A percentile compares a stretch with the other conserved stretches of the same genome.
phyloP scores from a whole-genome alignment of 2,113 vertebrate species.

The Brachypteracias leptosomus region DNA sequence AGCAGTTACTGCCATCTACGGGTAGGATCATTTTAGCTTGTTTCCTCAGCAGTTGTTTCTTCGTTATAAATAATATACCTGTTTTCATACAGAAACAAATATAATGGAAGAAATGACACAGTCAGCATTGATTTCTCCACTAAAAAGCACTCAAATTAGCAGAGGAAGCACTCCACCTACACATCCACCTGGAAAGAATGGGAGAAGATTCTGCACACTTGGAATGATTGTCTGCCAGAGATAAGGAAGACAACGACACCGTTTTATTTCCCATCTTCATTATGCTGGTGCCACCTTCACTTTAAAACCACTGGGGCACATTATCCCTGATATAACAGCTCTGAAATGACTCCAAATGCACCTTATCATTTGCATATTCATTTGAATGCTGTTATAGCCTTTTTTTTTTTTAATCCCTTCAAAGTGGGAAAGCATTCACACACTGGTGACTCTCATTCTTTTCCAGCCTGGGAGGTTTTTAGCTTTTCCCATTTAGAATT shows the following conservation, averaged over 20 bases:
- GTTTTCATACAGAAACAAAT: neutral
- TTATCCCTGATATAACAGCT: neutral
- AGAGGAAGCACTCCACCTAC: neutral
- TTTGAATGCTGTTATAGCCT: neutral
- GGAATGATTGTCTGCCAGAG: neutral
- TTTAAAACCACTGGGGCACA: neutral
- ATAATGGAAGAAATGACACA: neutral
- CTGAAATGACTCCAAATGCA: neutral
- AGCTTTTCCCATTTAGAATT: neutral
- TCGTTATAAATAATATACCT: neutral
- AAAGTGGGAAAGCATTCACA: neutral
- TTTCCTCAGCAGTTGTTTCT: neutral
- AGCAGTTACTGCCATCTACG: constrained; percentile 59
- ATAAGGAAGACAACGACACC: neutral
- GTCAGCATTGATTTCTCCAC: neutral
- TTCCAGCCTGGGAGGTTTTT: neutral
- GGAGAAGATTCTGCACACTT: neutral
- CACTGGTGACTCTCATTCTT: neutral
- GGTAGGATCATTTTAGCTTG: neutral
- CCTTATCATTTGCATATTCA: neutral
- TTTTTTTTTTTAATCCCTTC: neutral
- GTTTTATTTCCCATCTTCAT: neutral
- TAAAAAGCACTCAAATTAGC: neutral
- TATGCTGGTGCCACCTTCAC: neutral
- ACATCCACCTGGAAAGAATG: neutral